phyloP scores from a whole-genome alignment of 1,140 invertebrate species.

The Panonychus citri region DNA sequence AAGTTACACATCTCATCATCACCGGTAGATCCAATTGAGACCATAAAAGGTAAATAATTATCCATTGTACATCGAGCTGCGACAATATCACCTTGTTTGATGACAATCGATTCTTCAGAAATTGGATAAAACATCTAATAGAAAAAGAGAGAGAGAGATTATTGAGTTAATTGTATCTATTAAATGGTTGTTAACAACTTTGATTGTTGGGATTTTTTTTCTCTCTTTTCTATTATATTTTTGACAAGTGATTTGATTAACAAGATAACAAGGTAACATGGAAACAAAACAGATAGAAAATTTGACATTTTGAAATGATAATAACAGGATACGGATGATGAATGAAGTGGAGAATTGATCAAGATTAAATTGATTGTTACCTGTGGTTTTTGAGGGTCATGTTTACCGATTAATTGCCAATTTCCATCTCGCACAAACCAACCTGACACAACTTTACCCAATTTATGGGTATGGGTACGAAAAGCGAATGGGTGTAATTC shows the following conservation, averaged over 20 bases:
- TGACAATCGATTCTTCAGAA: constrained; percentile 28
- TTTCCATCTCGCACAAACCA: constrained; percentile 44
- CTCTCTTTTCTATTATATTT: too few relatives aligned
- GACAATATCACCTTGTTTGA: constrained; percentile 43
- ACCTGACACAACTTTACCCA: constrained; percentile 65
- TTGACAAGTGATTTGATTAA: too few relatives aligned
- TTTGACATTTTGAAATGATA: too few relatives aligned
- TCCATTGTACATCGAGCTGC: constrained; percentile 78
- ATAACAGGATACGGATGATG: too few relatives aligned
- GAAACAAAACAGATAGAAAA: too few relatives aligned
- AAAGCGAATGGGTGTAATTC: constrained; percentile 81
- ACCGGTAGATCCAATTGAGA: constrained; percentile 56
- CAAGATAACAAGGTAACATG: too few relatives aligned
- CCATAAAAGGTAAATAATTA: constrained; percentile 36
- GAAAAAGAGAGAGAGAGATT: constrained; percentile 7
- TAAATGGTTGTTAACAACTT: too few relatives aligned
- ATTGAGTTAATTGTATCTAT: background rate
- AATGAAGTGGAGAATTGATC: too few relatives aligned
- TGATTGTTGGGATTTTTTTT: too few relatives aligned
- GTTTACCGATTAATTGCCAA: constrained; percentile 68
- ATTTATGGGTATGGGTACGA: constrained; percentile 69
- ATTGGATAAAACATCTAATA: constrained; percentile 75
- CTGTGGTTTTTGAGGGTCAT: constrained; percentile 69
- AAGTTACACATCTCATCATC: constrained; percentile 99
- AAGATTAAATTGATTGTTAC: constrained; percentile 13